Conservation (phyloP, 2,113 vertebrate genomes). For the Austrofundulus limnaeus region DNA sequence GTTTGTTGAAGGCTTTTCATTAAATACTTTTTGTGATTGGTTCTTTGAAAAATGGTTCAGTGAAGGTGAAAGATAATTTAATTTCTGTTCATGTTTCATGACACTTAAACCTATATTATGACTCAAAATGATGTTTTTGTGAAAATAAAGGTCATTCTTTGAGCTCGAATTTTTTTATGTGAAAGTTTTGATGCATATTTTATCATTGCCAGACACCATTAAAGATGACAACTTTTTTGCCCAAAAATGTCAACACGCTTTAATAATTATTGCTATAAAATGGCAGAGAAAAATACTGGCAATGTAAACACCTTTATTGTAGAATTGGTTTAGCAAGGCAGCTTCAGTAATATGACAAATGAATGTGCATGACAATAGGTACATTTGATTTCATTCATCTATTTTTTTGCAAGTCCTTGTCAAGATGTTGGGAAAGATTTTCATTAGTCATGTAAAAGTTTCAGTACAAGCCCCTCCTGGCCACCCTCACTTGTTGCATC, state of each 20-base stretch:
- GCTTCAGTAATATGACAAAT: no score
- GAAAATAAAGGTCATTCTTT: conserved; percentile 7
- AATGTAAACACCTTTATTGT: neutral
- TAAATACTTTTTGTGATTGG: conserved; percentile 14
- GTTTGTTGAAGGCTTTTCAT: conserved; percentile 1
- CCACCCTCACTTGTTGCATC: no score
- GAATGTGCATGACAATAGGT: neutral
- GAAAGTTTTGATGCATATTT: neutral
- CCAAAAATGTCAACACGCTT: no score
- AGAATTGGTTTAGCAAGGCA: neutral
- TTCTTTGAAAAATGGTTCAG: conserved; percentile 17
- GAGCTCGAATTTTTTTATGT: neutral
- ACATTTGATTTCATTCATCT: no score
- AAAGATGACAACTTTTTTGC: neutral
- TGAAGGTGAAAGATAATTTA: neutral
- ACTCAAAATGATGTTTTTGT: conserved; percentile 15
- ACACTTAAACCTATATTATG: neutral
- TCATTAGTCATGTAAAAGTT: no score
- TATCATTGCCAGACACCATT: neutral
- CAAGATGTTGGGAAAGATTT: no score
- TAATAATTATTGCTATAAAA: neutral
- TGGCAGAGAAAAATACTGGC: neutral
- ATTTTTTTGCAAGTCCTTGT: no score
- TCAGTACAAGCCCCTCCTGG: no score
- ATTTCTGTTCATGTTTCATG: neutral